A percentile compares a stretch with the other conserved stretches of the same genome.
Evolutionary conservation across 2,113 vertebrate genomes (phyloP).

Genomic region (Argyrosomus japonicus): DNA sequence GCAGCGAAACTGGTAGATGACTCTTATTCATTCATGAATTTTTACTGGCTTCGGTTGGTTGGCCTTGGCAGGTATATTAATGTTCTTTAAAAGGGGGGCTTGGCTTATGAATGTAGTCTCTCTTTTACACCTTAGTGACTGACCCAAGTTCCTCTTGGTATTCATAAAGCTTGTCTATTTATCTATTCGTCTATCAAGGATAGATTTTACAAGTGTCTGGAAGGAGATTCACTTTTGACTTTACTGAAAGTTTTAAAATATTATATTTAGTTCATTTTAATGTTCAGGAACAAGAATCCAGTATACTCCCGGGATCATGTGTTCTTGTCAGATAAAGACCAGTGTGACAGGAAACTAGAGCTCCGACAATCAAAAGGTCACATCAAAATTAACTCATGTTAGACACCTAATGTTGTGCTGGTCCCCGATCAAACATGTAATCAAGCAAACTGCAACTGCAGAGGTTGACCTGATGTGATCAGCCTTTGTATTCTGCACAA

Average conservation of each 20-base stretch:
- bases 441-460: neutral
- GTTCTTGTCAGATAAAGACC: neutral
- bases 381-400: neutral
- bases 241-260: constrained; percentile 5
- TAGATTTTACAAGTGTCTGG: constrained; percentile 5
- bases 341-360: neutral
- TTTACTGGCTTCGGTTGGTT: constrained; percentile 16
- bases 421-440: neutral
- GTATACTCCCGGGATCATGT: neutral
- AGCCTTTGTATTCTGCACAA: neutral
- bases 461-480: neutral
- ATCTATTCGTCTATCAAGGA: constrained; percentile 23
- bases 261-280: constrained; percentile 2
- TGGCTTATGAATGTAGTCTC: constrained; percentile 1
- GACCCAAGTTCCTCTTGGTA: constrained; percentile 12
- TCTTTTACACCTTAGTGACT: constrained; percentile 31
- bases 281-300: constrained; percentile 16
- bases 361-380: constrained; percentile 7
- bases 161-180: constrained; percentile 30
- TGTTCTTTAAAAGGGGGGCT: constrained; percentile 11
- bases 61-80: neutral
- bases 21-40: neutral
- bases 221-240: constrained; percentile 6
- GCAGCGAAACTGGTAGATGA: neutral
- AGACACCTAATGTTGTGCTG: neutral